phyloP scores from a whole-genome alignment of 2,888 invertebrate species.

The Trisateles emortualis region DNA sequence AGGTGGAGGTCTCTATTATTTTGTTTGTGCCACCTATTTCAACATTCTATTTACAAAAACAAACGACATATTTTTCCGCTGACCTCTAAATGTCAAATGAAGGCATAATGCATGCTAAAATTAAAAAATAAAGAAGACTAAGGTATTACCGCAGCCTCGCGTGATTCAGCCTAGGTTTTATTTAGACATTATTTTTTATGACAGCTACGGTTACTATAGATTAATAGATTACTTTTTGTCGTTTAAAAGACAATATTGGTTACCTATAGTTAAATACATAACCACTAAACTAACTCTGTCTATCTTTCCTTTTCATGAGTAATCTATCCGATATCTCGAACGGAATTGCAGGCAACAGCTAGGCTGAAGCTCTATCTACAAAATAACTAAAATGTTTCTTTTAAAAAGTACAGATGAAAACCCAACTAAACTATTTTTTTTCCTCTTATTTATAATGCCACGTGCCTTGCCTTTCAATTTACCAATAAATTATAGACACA shows the following conservation, averaged over 20 bases:
- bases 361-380: no score
- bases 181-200: slow-evolving; percentile 5
- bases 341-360: no score
- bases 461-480: neutral
- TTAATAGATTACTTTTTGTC: slow-evolving; percentile 3
- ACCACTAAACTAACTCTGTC: no score
- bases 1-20: no score
- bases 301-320: no score
- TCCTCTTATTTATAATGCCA: neutral
- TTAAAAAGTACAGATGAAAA: no score
- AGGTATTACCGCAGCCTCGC: slow-evolving; percentile 7
- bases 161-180: slow-evolving; percentile 10
- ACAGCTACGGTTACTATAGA: neutral
- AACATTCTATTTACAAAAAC: neutral
- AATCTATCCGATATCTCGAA: no score
- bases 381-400: no score
- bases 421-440: no score
- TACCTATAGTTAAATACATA: no score
- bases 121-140: neutral
- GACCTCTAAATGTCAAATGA: neutral
- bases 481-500: slow-evolving; percentile 10
- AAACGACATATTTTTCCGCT: neutral
- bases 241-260: neutral
- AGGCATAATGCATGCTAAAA: neutral
- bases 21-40: neutral